These are phyloP conservation scores for Panonychus citri DNA, from an alignment of 1,140 invertebrate genomes.

Conservation along the genomic window DNA sequence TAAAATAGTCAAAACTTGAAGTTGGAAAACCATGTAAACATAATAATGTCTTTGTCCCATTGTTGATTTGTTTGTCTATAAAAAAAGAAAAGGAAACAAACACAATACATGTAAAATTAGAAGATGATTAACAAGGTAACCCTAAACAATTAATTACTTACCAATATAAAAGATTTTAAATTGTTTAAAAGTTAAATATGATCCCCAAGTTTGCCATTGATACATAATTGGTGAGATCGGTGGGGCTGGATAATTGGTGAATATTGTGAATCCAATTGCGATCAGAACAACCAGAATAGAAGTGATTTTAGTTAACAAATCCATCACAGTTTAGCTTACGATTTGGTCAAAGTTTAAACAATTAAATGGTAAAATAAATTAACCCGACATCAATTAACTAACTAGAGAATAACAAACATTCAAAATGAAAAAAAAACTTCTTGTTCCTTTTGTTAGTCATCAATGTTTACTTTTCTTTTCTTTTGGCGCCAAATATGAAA, in stretches of 20 bases:
- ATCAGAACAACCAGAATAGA: too few species aligned
- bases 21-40: conserved; percentile 24
- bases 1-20: conserved; percentile 21
- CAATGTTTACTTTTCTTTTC: too few species aligned
- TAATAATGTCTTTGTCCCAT: conserved; percentile 12
- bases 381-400: too few species aligned
- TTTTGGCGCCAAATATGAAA: too few species aligned
- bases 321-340: too few species aligned
- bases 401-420: too few species aligned
- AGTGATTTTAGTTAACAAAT: too few species aligned
- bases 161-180: conserved; percentile 19
- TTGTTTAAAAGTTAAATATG: conserved; percentile 8
- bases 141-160: conserved; percentile 3
- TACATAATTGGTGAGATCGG: conserved; percentile 13
- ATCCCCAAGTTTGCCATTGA: conserved; percentile 14
- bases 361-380: too few species aligned
- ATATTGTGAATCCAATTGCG: too few species aligned
- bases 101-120: neutral
- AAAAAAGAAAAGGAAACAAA: neutral
- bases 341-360: too few species aligned
- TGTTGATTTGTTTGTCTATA: neutral
- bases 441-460: too few species aligned
- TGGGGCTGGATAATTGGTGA: conserved; percentile 15
- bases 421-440: too few species aligned
- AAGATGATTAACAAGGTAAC: neutral